Evolutionary conservation across 2,888 invertebrate genomes (phyloP), one percentile per base, ranked within the genome.

Genomic region (Leptinotarsa tumamoca): DNA sequence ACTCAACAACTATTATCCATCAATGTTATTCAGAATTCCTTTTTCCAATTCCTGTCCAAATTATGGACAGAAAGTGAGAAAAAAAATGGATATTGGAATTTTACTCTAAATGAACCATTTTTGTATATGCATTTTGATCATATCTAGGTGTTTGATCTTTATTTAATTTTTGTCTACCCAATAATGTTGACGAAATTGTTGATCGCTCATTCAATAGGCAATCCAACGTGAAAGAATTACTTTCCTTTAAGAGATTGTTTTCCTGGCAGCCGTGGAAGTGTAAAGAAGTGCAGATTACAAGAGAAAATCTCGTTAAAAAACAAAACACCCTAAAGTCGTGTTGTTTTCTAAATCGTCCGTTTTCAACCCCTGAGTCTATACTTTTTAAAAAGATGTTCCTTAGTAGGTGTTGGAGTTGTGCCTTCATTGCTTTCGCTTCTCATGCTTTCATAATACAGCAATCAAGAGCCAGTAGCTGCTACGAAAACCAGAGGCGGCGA

Each of bases 261-360:
- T 27, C 67, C 43, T 43, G 2, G 10, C 43, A 43, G 43, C 43
- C 43, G 43, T 75, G 21, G 72, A 73, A 79, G 85, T 85, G 84
- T 82, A 83, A 84, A 83, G 82, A 81, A 81, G 81, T 85, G 84
- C 83, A 84, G 86, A 86, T 87, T 86, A 83, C 72, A 79, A 78
- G 82, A 84, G 83, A 78, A 86, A 87, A 87, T 87, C 88, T 88
- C 88, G 88, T 88, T 88, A 88, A 87, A 86, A 87, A 87, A 86
- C 75, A 72, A 87, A 87, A 87, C 87, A 86, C 88, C 87, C 87
- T 85, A 86, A 85, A 86, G 86, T 83, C 82, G 84, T 82, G 86
- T 86, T 87, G 86, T 87, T 87, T 83, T 86, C 81, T 84, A 84
- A 87, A 87, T 87, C 86, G 85, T 82, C 81, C 82, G 79, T 81